These are phyloP conservation scores for Zalophus californianus DNA, from an alignment of 2,797 vertebrate species.

Conservation along the genomic window DNA sequence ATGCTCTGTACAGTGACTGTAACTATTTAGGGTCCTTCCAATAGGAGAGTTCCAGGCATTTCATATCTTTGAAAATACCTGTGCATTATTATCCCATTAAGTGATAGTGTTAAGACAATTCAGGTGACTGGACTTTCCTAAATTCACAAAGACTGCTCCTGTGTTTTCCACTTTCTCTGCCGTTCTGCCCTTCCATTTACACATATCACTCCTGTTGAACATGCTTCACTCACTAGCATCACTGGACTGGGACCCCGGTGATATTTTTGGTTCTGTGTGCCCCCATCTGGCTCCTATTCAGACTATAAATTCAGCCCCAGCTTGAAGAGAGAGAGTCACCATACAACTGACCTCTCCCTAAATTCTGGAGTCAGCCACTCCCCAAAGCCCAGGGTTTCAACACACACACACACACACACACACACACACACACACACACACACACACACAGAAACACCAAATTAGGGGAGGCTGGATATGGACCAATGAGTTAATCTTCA, in stretches of 20 bases:
- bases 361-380: background rate
- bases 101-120: background rate
- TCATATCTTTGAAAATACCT: background rate
- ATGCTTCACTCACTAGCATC: background rate
- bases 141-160: background rate
- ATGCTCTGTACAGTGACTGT: background rate
- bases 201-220: rapidly evolving
- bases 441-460: background rate
- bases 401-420: background rate
- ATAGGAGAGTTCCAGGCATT: background rate
- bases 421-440: background rate
- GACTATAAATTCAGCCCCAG: background rate
- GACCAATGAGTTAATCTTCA: background rate
- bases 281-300: background rate
- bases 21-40: background rate
- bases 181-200: background rate
- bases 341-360: background rate
- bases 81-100: background rate
- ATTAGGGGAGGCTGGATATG: background rate
- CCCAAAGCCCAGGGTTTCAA: background rate
- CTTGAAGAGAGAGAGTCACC: background rate
- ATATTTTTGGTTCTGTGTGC: background rate
- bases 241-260: background rate
- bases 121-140: background rate
- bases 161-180: background rate